Evolutionary conservation across 2,797 vertebrate genomes (phyloP), one percentile per base, ranked within the genome.

Genomic region (Glossophaga mutica): DNA sequence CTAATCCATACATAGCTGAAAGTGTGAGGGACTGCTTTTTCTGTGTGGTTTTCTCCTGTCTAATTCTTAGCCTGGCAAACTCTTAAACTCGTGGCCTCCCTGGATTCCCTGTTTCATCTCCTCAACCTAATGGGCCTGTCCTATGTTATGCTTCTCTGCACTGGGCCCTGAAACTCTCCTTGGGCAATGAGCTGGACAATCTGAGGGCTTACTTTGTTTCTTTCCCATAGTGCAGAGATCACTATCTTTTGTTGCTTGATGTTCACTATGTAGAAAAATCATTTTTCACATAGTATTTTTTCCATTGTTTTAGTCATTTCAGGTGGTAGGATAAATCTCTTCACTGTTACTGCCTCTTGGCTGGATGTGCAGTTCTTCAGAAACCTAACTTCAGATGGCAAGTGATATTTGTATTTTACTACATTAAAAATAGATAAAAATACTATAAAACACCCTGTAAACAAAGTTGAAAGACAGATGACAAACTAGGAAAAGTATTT

Each of bases 361-460:
- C 71, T 88, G 15, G 21, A 57, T 22, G 12, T 65, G 16, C 37
- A 82, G 78, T 32, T 95, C 70, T 81, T 85, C 55, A 88, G 57
- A 94, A 88, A 21, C 42, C 19, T 76, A 67, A 83, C 48, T 97
- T 94, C 78, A 95, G 78, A 71, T 95, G 71, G 37, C 39, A 90
- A 46, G 4, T 77, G 37, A 79, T 89, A 89, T 79, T 89, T 94
- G 14, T 88, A 59, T 68, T 88, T 92, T 79, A 89, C 24, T 65
- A 48, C 82, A 62, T 93, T 96, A 88, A 94, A 92, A 88, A 84
- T 90, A 88, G 84, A 79, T 71, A 85, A 48, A 6, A 78, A 22
- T 83, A 52, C 15, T 78, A 10, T 76, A 39, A 39, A 91, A 46
- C 37, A 67, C 11, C 70, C 46, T 68, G 2, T 94, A 94, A 94